A percentile compares a stretch with the other conserved stretches of the same genome.
Evolutionary conservation across 1,140 invertebrate genomes (phyloP).

Genomic region (Danaus melanippus): DNA sequence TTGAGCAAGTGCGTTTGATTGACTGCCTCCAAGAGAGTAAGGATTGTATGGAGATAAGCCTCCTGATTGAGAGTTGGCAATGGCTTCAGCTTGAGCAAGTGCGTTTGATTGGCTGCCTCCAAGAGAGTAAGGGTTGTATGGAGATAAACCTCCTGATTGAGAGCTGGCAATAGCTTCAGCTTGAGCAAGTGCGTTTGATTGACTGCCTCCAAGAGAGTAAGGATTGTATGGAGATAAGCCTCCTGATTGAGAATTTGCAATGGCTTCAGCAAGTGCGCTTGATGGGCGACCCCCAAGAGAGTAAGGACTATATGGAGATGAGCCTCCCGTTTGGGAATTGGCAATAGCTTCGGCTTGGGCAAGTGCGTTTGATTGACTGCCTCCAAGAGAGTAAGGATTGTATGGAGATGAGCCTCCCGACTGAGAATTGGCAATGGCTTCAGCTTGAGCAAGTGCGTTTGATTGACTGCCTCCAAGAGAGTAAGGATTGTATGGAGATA

Average conservation of each 20-base stretch:
- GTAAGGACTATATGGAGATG: too few relatives aligned
- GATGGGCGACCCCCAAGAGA: too few relatives aligned
- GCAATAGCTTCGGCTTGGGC: slow-evolving; percentile 18
- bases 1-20: not conserved
- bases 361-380: too few relatives aligned
- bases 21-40: too few relatives aligned
- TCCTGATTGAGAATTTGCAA: too few relatives aligned
- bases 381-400: too few relatives aligned
- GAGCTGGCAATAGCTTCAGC: slow-evolving; percentile 16
- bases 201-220: not conserved
- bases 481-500: not conserved
- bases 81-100: slow-evolving; percentile 5
- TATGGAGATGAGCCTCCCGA: too few relatives aligned
- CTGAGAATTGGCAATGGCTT: too few relatives aligned
- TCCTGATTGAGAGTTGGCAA: slow-evolving; percentile 1
- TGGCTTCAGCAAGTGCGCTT: slow-evolving; percentile 1
- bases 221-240: too few relatives aligned
- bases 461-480: not conserved
- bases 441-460: too few relatives aligned
- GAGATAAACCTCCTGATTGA: slow-evolving; percentile 9
- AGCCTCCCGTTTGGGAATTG: not conserved
- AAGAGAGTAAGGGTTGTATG: slow-evolving; percentile 4
- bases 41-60: too few relatives aligned
- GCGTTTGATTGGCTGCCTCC: slow-evolving; percentile 8
- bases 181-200: slow-evolving; percentile 3